Base-by-base conservation (phyloP, 2,113 vertebrate genomes). In the Accipiter virgatus region DNA sequence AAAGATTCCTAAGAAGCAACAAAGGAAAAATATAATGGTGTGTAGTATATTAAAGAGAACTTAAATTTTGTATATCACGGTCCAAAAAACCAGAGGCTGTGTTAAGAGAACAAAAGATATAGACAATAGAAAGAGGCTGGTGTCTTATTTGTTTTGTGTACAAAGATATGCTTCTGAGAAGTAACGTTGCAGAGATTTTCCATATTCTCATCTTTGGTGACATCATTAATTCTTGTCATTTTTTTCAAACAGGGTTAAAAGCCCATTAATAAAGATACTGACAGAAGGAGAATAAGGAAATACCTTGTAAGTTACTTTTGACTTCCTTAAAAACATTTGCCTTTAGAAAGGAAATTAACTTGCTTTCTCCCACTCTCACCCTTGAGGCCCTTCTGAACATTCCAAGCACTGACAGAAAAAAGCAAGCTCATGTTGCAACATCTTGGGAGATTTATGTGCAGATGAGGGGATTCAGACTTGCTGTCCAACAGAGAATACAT, bases 271-370 rank as follows among this genome's bases (percentile, higher is more conserved):
- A 91, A 93, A 85, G 29, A 56, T 52, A 78, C 7, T 56, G 81
- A 63, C 70, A 92, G 52, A 78, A 85, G 21, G 56, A 86, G 80
- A 85, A 67, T n/a, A 56, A 96, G 82, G 87, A 96, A 96, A 91
- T 89, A 95, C 31, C 52, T 68, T 83, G 52, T 72, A 92, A 88
- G 65, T 80, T 94, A 87, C 65, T 91, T 97, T 77, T 42, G 84
- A 68, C 84, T 94, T 89, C 78, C 88, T 92, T 91, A 85, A 94
- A 95, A 94, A 95, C 61, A 89, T 97, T 91, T 91, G 70, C 45
- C 42, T 87, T 70, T 32, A 47, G 65, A 96, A 94, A 93, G 93
- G 79, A 96, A 97, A 97, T 94, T 88, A 97, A 97, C 70, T 96
- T 86, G 72, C 82, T 91, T 91, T 97, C 95, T 96, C 86, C 91